These are phyloP conservation scores for Sterna hirundo DNA, from an alignment of 2,113 vertebrate species.

Conservation along the genomic window DNA sequence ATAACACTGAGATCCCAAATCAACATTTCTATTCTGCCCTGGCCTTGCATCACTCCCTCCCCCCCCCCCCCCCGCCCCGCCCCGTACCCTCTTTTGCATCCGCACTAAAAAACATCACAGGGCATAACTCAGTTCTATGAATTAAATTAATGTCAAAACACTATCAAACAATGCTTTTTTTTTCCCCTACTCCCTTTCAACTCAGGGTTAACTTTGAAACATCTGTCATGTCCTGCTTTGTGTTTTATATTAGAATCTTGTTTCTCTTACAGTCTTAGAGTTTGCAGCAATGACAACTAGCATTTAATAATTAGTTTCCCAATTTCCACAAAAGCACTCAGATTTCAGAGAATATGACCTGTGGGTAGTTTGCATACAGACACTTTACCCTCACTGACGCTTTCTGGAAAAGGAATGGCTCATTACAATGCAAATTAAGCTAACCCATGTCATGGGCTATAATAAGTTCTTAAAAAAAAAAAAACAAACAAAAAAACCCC, in stretches of 20 bases:
- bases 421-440: conserved; percentile 20
- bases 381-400: not conserved
- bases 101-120: not conserved
- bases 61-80: too few species aligned
- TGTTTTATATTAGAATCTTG: not conserved
- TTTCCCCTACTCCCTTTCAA: not conserved
- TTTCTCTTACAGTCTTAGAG: not conserved
- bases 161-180: not conserved
- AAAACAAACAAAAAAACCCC: not conserved
- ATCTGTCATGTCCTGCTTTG: not conserved
- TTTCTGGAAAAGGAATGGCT: not conserved
- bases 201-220: not conserved
- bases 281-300: not conserved
- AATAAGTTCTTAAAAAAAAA: not conserved
- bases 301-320: conserved; percentile 21
- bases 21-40: not conserved
- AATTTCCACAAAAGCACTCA: not conserved
- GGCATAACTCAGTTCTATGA: not conserved
- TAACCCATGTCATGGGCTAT: not conserved
- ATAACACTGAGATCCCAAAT: not conserved
- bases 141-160: not conserved
- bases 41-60: not conserved
- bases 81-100: not conserved
- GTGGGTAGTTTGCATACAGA: not conserved
- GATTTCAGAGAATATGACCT: not conserved